Evolutionary conservation across 2,888 invertebrate genomes (phyloP).

Genomic region (Strigamia transsilvanica): DNA sequence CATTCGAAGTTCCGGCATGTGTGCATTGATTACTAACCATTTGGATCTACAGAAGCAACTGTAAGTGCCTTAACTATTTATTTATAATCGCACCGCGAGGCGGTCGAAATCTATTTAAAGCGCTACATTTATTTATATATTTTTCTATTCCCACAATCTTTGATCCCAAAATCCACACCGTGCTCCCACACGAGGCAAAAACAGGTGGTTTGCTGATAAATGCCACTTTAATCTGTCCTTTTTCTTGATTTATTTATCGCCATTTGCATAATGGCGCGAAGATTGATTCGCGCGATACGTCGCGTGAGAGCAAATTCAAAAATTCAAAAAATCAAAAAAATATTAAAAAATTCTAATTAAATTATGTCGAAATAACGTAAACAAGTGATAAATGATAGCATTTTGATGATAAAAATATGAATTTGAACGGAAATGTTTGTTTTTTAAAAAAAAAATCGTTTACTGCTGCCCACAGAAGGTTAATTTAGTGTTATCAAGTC

Average conservation of each 20-base stretch:
- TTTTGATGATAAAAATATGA: no score
- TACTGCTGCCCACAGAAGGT: neutral
- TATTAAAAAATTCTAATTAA: no score
- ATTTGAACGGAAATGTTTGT: no score
- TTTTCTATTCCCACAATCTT: neutral
- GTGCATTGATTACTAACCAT: neutral
- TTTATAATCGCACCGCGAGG: neutral
- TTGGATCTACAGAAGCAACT: neutral
- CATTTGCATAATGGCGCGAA: constrained; percentile 1
- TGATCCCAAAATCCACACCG: neutral
- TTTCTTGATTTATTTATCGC: neutral
- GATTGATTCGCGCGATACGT: neutral
- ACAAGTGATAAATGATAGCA: no score
- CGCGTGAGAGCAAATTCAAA: no score
- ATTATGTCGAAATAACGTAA: no score
- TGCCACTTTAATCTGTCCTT: neutral
- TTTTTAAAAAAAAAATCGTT: no score
- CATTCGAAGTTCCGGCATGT: neutral
- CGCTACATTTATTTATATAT: neutral
- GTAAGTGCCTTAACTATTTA: neutral
- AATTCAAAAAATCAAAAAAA: no score
- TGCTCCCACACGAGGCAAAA: neutral
- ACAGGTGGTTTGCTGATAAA: neutral
- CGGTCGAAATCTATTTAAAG: neutral
- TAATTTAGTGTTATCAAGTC: neutral